phyloP scores from a whole-genome alignment of 2,113 vertebrate species.

The Ptyas mucosa region DNA sequence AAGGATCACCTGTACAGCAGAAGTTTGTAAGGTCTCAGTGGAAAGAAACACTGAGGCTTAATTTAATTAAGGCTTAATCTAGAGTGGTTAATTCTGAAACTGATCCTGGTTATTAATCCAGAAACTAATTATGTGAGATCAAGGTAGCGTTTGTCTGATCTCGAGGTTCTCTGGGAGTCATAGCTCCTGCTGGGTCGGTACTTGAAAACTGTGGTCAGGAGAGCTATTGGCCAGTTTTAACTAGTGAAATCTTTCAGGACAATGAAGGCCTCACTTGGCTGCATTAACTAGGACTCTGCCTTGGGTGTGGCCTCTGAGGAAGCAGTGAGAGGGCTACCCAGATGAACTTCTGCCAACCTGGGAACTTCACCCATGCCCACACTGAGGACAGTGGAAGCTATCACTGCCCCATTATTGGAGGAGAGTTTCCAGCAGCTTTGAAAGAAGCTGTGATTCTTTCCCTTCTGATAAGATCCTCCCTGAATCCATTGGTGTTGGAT shows the following conservation, averaged over 20 bases:
- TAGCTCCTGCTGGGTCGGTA: background rate
- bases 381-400: background rate
- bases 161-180: background rate
- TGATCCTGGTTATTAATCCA: background rate
- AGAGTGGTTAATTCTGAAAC: background rate
- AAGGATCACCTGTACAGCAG: background rate
- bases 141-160: background rate
- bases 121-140: background rate
- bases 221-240: background rate
- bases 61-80: background rate
- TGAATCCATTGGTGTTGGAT: background rate
- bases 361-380: background rate
- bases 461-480: background rate
- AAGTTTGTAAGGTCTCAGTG: background rate
- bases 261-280: background rate
- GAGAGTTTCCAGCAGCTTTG: background rate
- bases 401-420: background rate
- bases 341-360: background rate
- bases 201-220: background rate
- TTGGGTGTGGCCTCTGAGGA: background rate
- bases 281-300: background rate
- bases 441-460: background rate
- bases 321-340: background rate
- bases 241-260: background rate
- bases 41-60: background rate